Percentiles rank a stretch among this genome's conserved stretches.
Conservation (phyloP, 2,888 invertebrate genomes). For the Timandra comae region DNA sequence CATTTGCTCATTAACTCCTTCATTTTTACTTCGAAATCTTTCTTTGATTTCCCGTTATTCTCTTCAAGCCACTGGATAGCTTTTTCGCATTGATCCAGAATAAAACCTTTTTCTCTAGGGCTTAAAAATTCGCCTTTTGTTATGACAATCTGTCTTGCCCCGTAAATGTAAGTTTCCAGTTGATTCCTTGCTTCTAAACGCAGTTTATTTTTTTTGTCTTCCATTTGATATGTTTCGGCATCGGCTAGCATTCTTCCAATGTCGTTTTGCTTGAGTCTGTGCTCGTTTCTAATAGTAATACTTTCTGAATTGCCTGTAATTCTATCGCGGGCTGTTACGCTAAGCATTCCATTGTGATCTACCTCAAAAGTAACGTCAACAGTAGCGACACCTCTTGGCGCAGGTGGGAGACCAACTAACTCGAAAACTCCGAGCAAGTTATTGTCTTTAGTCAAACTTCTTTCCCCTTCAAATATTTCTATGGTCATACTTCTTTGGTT, state of each 20-base stretch:
- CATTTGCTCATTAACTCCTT: constrained; percentile 44
- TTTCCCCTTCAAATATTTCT: constrained; percentile 58
- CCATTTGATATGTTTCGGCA: constrained; percentile 38
- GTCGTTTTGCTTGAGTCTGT: constrained; percentile 40
- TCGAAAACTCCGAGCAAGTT: constrained; percentile 51
- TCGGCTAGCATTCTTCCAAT: constrained; percentile 47
- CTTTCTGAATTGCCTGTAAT: constrained; percentile 41
- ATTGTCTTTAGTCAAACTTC: constrained; percentile 50
- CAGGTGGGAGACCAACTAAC: constrained; percentile 48
- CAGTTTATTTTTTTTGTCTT: constrained; percentile 44
- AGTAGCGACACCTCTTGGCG: constrained; percentile 48
- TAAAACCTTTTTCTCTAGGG: constrained; percentile 30
- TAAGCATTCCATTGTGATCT: constrained; percentile 46
- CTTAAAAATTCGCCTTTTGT: constrained; percentile 14
- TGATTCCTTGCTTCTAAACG: constrained; percentile 51
- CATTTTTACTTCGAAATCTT: constrained; percentile 49
- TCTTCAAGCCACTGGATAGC: constrained; percentile 52
- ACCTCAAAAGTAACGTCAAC: constrained; percentile 53
- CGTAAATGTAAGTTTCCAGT: constrained; percentile 49
- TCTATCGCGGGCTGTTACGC: constrained; percentile 46
- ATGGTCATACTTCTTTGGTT: constrained; percentile 53
- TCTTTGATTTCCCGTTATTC: constrained; percentile 34
- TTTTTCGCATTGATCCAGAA: constrained; percentile 36
- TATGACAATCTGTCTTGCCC: constrained; percentile 35
- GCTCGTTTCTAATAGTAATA: constrained; percentile 39